These are phyloP conservation scores for Reinhardtius hippoglossoides DNA, from an alignment of 2,113 vertebrate species.

Conservation along the genomic window DNA sequence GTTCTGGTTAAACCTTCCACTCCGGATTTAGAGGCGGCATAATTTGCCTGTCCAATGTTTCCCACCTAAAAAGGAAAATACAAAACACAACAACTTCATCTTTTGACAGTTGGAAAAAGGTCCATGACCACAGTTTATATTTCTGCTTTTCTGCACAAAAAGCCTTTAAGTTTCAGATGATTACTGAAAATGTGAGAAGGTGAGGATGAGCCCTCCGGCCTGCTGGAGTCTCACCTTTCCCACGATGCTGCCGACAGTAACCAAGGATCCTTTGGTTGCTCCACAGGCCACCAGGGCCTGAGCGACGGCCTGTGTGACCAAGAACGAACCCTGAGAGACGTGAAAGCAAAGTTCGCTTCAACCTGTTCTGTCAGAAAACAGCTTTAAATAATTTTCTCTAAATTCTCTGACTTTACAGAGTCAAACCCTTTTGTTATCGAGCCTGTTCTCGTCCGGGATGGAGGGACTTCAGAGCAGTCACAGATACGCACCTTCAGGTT, in stretches of 20 bases:
- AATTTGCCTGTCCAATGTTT: conserved; percentile 89
- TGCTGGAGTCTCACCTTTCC: conserved; percentile 84
- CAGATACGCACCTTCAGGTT: conserved; percentile 86
- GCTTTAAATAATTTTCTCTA: no score
- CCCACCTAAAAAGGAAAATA: conserved; percentile 81
- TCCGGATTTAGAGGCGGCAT: conserved; percentile 89
- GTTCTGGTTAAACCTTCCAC: conserved; percentile 87
- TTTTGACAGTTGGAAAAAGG: no score
- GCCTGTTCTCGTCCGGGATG: background rate
- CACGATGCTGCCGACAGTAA: conserved; percentile 89
- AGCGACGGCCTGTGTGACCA: conserved; percentile 87
- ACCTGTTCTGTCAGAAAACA: no score
- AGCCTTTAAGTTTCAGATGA: no score
- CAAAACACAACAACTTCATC: no score
- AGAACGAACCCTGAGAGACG: conserved; percentile 84
- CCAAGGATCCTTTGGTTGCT: conserved; percentile 85
- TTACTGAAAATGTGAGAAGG: background rate
- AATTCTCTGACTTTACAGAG: no score
- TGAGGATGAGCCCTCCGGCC: fast-evolving
- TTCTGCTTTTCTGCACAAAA: background rate
- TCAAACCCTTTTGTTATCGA: no score
- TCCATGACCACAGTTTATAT: no score
- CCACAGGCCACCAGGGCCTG: conserved; percentile 85
- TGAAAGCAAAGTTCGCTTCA: no score
- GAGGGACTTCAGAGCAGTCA: background rate